A percentile compares a stretch with the other conserved stretches of the same genome.
phyloP scores from a whole-genome alignment of 2,113 vertebrate species.

The Paraplagusia blochii region DNA sequence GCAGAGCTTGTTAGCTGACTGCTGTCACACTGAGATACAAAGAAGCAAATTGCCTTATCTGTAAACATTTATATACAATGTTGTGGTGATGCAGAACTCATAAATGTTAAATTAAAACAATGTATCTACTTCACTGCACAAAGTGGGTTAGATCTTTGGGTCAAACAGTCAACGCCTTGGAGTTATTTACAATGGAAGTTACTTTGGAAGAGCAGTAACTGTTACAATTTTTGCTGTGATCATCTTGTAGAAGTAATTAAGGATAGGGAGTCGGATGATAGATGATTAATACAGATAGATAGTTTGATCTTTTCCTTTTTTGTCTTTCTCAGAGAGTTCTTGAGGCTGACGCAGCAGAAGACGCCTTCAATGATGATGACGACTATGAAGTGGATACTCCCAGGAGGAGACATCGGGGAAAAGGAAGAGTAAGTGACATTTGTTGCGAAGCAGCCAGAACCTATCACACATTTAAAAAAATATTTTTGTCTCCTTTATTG shows the following conservation, averaged over 20 bases:
- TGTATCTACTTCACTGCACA: not conserved
- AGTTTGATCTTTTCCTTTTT: not conserved
- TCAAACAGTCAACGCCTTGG: not conserved
- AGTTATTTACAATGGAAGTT: no score
- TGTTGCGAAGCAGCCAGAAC: not conserved
- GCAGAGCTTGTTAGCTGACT: constrained; percentile 32
- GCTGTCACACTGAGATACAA: constrained; percentile 22
- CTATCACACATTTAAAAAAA: not conserved
- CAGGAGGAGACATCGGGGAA: constrained; percentile 91
- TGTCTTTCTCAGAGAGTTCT: constrained; percentile 83
- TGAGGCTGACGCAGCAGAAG: constrained; percentile 95
- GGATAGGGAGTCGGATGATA: no score
- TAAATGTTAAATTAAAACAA: not conserved
- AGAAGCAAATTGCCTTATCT: constrained; percentile 4
- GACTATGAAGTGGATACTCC: constrained; percentile 95
- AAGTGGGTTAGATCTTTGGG: no score
- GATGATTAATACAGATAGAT: no score
- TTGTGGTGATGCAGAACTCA: no score
- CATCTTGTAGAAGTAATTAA: no score
- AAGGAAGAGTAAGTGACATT: constrained; percentile 87
- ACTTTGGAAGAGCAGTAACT: no score
- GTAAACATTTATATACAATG: not conserved
- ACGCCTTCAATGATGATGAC: constrained; percentile 92
- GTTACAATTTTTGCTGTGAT: no score
- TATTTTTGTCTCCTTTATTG: not conserved